Percentiles rank a stretch among this genome's conserved stretches.
Evolutionary conservation across 2,888 invertebrate genomes (phyloP).

Genomic region (Epirrita christyi): DNA sequence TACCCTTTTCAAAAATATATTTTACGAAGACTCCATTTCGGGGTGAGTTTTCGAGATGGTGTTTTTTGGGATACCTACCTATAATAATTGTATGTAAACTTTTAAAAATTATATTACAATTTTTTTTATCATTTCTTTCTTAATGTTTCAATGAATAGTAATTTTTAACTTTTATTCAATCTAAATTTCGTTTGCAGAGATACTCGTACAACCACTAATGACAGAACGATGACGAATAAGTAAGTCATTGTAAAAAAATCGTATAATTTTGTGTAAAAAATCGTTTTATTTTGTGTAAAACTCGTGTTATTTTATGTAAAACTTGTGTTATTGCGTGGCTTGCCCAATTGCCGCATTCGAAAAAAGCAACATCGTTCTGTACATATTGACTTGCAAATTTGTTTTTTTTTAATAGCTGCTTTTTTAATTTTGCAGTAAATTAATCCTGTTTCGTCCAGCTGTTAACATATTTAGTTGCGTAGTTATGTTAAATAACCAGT

Average conservation of each 20-base stretch:
- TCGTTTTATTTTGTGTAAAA: conserved; percentile 9
- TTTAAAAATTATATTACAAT: no score
- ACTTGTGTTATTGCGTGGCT: conserved; percentile 41
- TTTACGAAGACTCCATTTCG: no score
- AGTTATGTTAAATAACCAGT: conserved; percentile 10
- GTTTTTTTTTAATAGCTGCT: conserved; percentile 14
- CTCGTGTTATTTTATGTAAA: conserved; percentile 11
- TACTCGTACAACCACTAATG: conserved; percentile 57
- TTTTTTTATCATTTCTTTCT: no score
- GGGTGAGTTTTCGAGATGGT: no score
- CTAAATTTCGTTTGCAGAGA: conserved; percentile 71
- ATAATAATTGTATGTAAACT: no score
- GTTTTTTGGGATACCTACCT: no score
- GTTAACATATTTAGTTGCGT: conserved; percentile 23
- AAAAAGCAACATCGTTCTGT: conserved; percentile 57
- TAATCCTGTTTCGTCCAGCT: not conserved
- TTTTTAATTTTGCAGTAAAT: not conserved
- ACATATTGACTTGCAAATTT: conserved; percentile 39
- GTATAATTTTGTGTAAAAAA: conserved; percentile 7
- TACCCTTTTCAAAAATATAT: no score
- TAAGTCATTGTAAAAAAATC: conserved; percentile 58
- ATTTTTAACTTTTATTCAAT: conserved; percentile 33
- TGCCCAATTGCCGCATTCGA: conserved; percentile 42
- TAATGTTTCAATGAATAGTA: conserved; percentile 21
- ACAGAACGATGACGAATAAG: conserved; percentile 80